Base-by-base conservation (phyloP, 2,888 invertebrate genomes). In the Syrista parreyssii region DNA sequence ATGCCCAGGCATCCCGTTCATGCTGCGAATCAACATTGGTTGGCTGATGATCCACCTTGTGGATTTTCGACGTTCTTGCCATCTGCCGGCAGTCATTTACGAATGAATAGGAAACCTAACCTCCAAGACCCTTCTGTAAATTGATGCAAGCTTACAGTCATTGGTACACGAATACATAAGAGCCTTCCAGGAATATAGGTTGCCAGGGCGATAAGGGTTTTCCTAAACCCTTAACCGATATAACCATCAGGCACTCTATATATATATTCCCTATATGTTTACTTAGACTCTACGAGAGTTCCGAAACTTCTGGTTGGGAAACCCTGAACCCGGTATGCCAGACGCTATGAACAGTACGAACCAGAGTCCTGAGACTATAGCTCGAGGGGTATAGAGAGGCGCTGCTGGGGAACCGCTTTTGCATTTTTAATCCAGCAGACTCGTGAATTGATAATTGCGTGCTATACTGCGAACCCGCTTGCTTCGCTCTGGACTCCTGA, bases 381-480 rank as follows among this genome's bases (percentile, higher is more conserved):
- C 55, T 9, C 23, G 55, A 34, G 35, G 34, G 3, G 9, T 11
- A 11, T n/a, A 11, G 73, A 11, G 40, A 74, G 3, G 3, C 30
- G 31, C 71, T 31, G 76, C 23, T 23, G 23, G 9, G 55, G 68
- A 77, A 73, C 78, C 76, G 75, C 73, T 33, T 79, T n/a, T 80
- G 33, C 76, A 82, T 80, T 78, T 82, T 81, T 82, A 79, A 82
- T 79, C 73, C 35, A 33, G 33, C 73, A 40, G 69, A 68, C 79
- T 80, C 76, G 79, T 83, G 80, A 83, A 83, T 84, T 80, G 72
- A 81, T 81, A 78, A 83, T 79, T 78, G 55, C 78, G 75, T 78
- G 79, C 68, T 23, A 23, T 55, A 23, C 55, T 23, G 23, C 2
- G 55, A 55, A 23, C 55, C 9, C 23, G 23, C 40, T 40, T 40